Conservation (phyloP, 2,797 vertebrate species). For the Sciurus carolinensis region DNA sequence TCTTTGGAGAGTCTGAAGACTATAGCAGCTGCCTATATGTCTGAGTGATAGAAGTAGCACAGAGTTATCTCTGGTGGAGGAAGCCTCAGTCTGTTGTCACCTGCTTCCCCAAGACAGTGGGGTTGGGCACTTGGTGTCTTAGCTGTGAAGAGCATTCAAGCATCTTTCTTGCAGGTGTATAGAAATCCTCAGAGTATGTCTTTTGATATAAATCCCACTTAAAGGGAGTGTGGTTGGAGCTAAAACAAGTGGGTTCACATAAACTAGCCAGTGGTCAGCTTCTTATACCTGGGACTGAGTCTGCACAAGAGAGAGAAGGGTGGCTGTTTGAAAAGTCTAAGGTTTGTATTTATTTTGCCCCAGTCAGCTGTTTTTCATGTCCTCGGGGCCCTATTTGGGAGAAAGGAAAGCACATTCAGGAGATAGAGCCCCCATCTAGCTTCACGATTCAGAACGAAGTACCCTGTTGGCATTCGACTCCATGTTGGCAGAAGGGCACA, state of each 20-base stretch:
- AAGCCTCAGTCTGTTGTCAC: not conserved
- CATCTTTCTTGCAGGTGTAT: not conserved
- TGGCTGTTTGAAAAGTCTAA: not conserved
- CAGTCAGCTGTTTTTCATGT: not conserved
- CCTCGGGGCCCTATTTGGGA: not conserved
- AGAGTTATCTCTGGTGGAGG: not conserved
- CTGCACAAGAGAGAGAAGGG: not conserved
- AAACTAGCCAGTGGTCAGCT: not conserved
- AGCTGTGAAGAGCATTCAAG: not conserved
- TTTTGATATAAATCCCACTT: not conserved
- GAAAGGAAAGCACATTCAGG: not conserved
- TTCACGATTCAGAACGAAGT: constrained; percentile 35
- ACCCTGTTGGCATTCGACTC: not conserved
- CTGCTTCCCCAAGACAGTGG: not conserved
- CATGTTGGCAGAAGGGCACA: constrained; percentile 62
- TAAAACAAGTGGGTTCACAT: not conserved
- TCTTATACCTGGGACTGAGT: not conserved
- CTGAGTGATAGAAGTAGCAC: not conserved
- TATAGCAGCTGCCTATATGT: not conserved
- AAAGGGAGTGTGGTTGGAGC: not conserved
- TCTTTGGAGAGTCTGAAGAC: constrained; percentile 55
- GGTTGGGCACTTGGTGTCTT: not conserved
- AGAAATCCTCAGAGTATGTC: not conserved
- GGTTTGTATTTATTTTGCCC: not conserved
- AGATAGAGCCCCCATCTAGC: not conserved